Evolutionary conservation across 2,113 vertebrate genomes (phyloP), one percentile per base, ranked within the genome.

Genomic region (Diglossa brunneiventris): DNA sequence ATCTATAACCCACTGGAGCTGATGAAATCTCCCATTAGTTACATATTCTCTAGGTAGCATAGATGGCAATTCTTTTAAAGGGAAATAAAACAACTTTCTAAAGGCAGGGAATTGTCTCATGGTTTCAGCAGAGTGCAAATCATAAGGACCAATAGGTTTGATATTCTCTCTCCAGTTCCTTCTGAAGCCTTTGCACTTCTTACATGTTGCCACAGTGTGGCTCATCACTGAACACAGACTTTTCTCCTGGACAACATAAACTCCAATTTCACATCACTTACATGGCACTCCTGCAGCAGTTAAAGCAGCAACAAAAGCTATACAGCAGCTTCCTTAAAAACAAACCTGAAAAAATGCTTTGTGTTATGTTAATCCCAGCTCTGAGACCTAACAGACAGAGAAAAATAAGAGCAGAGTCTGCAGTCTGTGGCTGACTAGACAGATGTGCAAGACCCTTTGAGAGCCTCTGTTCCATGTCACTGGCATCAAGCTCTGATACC

Each of bases 381-480:
- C 63, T 42, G 83, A 87, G 61, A 44, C 10, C 24, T 50, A 59
- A 58, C 7, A 87, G 61, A 50, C 10, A 88, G 64, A 74, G 35
- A 68, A 44, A 78, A 89, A 41, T 15, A 44, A 55, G 68, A 68
- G 84, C 61, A 74, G 52, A 69, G 15, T 3, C 68, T 87, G 52
- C 73, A 70, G 9, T 6, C 33, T 70, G 64, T 70, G 73, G 17
- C 64, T 47, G 47, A 44, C 52, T 47, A 47, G 67, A 39, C n/a
- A 93, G 69, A 84, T 31, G 64, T 68, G 69, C 24, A 50, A 33
- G 95, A 84, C 39, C 68, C 66, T 82, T 68, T 72, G 89, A 89
- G 83, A 94, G 41, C 66, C 64, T 64, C 69, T 84, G 86, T n/a
- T 95, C 62, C 81, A 11, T 59, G 66, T 89, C 94, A 92, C 52